Evolutionary conservation across 2,797 vertebrate genomes (phyloP).

Genomic region (Apodemus agrarius): DNA sequence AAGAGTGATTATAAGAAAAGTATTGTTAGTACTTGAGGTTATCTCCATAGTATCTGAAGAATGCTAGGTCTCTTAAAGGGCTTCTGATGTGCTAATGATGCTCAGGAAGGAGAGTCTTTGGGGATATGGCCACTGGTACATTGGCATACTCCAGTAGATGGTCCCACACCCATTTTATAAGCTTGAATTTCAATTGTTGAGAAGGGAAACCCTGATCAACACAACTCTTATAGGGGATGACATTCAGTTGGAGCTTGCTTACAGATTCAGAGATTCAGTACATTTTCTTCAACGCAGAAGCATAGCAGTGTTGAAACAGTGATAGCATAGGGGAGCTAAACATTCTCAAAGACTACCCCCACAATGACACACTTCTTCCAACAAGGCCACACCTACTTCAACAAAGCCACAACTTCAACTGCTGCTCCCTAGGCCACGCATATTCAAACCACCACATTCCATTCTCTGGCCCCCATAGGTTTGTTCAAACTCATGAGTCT

Average conservation of each 20-base stretch:
- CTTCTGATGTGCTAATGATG: not conserved
- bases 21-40: not conserved
- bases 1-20: not conserved
- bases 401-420: not conserved
- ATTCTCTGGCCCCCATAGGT: not conserved
- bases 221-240: not conserved
- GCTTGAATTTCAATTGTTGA: not conserved
- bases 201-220: not conserved
- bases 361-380: not conserved
- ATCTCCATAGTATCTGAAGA: not conserved
- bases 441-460: not conserved
- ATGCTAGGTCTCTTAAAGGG: not conserved
- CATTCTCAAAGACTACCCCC: not conserved
- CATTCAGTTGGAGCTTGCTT: not conserved
- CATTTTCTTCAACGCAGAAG: not conserved
- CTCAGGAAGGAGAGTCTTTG: too few species aligned
- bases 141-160: not conserved
- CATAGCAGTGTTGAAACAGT: not conserved
- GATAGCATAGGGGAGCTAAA: not conserved
- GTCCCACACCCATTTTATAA: too few species aligned
- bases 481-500: not conserved
- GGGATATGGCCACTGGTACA: not conserved
- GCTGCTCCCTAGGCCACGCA: not conserved
- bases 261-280: not conserved
- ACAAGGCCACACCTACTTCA: not conserved